Evolutionary conservation across 1,140 invertebrate genomes (phyloP).

Genomic region (Papilio xuthus): DNA sequence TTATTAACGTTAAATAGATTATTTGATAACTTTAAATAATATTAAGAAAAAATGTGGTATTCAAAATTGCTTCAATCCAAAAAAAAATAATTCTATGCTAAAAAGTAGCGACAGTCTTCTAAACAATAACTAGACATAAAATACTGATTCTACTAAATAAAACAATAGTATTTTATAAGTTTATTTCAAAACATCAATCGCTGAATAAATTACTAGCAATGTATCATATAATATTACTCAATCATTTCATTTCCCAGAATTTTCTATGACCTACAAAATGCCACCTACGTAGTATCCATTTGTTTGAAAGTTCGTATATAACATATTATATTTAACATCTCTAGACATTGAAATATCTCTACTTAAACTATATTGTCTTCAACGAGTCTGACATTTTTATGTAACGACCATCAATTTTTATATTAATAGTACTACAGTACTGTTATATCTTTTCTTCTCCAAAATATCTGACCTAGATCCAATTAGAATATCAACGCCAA

Average conservation of each 20-base stretch:
- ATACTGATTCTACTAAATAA: not conserved
- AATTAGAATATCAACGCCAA: not conserved
- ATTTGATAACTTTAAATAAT: not conserved
- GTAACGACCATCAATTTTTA: not conserved
- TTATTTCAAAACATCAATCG: slow-evolving; percentile 11
- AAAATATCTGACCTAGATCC: not conserved
- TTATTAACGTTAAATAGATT: not conserved
- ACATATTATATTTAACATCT: slow-evolving; percentile 17
- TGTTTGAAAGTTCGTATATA: slow-evolving; percentile 15
- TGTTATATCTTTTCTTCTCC: not conserved
- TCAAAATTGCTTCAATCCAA: no score
- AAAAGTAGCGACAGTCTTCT: not conserved
- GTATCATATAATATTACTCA: slow-evolving; percentile 8
- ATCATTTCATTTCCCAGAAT: not conserved
- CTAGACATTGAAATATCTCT: slow-evolving; percentile 13
- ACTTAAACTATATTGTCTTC: not conserved
- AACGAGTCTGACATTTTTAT: not conserved
- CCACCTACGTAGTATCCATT: slow-evolving; percentile 21
- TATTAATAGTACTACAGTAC: not conserved
- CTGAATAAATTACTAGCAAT: not conserved
- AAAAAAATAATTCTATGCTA: not conserved
- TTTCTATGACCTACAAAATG: slow-evolving; percentile 28
- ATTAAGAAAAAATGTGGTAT: no score
- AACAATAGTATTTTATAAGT: not conserved
- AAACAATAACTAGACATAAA: not conserved